These are phyloP conservation scores for Ellobius talpinus DNA, from an alignment of 2,113 vertebrate species.

Conservation along the genomic window DNA sequence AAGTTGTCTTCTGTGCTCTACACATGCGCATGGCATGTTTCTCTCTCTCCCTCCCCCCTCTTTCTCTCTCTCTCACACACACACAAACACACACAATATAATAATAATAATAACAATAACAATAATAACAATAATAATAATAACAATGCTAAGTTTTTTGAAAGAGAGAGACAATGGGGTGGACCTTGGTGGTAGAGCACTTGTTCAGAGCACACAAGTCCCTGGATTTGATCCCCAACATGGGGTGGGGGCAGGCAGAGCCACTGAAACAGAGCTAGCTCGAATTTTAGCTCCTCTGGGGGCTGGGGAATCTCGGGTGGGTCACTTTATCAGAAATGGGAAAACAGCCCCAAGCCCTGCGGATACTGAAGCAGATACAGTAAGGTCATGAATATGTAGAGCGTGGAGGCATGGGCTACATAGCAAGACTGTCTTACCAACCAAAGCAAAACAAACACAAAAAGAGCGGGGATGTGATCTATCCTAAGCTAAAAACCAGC, in stretches of 20 bases:
- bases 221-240: not conserved
- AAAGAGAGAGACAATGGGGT: not conserved
- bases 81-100: not conserved
- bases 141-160: not conserved
- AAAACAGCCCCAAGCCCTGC: not conserved
- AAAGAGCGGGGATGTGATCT: not conserved
- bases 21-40: not conserved
- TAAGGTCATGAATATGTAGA: not conserved
- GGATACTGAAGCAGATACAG: not conserved
- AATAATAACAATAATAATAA: no score
- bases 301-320: not conserved
- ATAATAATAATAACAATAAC: no score
- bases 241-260: not conserved
- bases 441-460: not conserved
- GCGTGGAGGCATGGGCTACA: not conserved
- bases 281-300: not conserved
- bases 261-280: not conserved
- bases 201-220: not conserved
- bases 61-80: not conserved
- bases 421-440: not conserved
- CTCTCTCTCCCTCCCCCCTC: no score
- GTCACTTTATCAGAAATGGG: not conserved
- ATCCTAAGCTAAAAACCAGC: not conserved
- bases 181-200: not conserved
- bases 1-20: not conserved